Evolutionary conservation across 2,888 invertebrate genomes (phyloP), one percentile per base, ranked within the genome.

Genomic region (Idaea dimidiata): DNA sequence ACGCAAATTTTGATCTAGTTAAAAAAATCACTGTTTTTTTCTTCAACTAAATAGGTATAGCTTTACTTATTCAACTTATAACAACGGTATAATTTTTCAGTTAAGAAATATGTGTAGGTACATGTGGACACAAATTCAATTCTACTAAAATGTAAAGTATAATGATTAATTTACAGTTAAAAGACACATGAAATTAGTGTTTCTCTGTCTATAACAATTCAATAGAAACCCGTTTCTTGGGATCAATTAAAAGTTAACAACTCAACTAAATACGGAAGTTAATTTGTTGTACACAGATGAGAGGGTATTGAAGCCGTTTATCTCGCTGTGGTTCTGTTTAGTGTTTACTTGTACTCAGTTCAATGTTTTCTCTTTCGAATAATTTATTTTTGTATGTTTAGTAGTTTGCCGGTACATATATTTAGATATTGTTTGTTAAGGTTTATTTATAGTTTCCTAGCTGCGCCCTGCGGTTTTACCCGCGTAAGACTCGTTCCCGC

Each of bases 221-320:
- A 63, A 57, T 58, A 60, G 64, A 67, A 68, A 67, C 68, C 63
- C 66, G 63, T 69, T 64, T 53, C 59, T 61, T 65, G 60, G 62
- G 69, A 68, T 68, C 67, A 67, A 74, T 70, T 72, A 68, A 71
- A 71, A 67, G 67, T 71, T 69, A 65, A 72, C 63, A 58, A 66
- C 69, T 61, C 59, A 56, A 62, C 65, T 63, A 65, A n/a, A 66
- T 65, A 68, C 65, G 60, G 18, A 60, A 62, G 62, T 61, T 67
- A 61, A 67, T 71, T 67, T 67, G 64, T 65, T 62, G 62, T 65
- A 63, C 63, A 67, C 56, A 56, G 56, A 56, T 56, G 56, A 56
- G 56, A 18, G 56, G 6, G 56, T 56, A 56, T 56, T 56, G 56
- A 56, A 17, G 56, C 18, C 17, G 56, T 56, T 56, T 14, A 56